A percentile compares a stretch with the other conserved stretches of the same genome.
Evolutionary conservation across 2,797 vertebrate genomes (phyloP).

Genomic region (Liparis tanakae): DNA sequence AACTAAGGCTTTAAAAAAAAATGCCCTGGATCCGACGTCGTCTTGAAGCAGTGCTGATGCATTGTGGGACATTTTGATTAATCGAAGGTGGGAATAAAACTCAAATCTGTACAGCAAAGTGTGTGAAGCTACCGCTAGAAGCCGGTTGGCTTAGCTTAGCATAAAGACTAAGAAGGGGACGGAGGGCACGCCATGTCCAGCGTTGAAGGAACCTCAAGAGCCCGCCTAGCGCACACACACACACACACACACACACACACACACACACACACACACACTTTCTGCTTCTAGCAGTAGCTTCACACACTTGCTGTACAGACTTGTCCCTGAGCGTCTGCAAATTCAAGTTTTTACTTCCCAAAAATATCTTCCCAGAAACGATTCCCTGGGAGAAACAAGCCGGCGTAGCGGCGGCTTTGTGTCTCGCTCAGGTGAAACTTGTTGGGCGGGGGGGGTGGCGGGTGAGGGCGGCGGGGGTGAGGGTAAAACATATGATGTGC

Average conservation of each 20-base stretch:
- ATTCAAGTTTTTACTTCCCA: not conserved
- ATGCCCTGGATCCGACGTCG: not conserved
- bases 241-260: not conserved
- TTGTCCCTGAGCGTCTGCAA: not conserved
- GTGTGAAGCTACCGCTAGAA: not conserved
- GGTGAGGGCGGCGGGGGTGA: not conserved
- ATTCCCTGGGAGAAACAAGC: not conserved
- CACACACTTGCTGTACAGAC: not conserved
- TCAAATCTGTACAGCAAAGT: not conserved
- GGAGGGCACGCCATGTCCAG: not conserved
- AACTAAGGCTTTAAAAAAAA: not conserved
- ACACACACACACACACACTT: not conserved
- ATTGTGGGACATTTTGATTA: not conserved
- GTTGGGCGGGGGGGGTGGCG: constrained; percentile 37
- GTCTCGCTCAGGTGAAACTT: constrained; percentile 22
- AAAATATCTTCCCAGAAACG: not conserved
- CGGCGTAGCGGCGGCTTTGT: not conserved
- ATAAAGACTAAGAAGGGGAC: not conserved
- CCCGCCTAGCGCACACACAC: not conserved
- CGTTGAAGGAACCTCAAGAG: not conserved
- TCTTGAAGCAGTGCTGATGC: not conserved
- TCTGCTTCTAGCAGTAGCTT: not conserved
- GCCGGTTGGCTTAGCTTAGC: not conserved
- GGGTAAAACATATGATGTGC: constrained; percentile 29
- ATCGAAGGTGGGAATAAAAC: accelerated